Evolutionary conservation across 2,888 invertebrate genomes (phyloP), one percentile per base, ranked within the genome.

Genomic region (Ischnura elegans): DNA sequence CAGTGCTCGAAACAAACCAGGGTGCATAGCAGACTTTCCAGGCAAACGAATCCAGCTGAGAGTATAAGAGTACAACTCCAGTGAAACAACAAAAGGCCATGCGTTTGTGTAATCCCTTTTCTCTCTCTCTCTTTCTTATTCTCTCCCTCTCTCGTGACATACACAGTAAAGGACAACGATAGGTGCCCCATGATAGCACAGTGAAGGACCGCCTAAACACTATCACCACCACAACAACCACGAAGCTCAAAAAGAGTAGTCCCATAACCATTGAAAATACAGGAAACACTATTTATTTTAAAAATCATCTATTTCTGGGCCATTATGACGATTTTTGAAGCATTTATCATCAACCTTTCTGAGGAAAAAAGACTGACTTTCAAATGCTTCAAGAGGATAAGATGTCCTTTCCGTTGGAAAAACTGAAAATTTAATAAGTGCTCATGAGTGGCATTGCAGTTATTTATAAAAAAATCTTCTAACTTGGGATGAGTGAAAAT

Each of bases 1-100:
- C 90, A 90, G 90, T 90, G 90, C 90, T 90, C 90, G 90, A 90
- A 90, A 90, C 90, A 90, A 90, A 90, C 90, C 90, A 90, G 90
- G 90, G 90, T 90, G 90, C 90, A 90, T 55, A 90, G 90, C 90
- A 43, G n/a, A 61, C 90, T 90, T 61, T 61, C 90, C 90, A 90
- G 90, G 90, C 61, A 90, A 90, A 90, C 66, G 42, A 90, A 90
- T 90, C n/a, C 90, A 90, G 90, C 61, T 43, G 90, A 90, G 61
- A 90, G 61, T 66, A 61, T 61, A 90, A 66, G 16, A 25, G 55
- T 8, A 90, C 29, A 87, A 66, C n/a, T 45, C n/a, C n/a, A 76
- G 13, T 43, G 90, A 61, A 42, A 66, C 55, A 45, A 46, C 42
- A 21, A 90, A 43, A 90, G 61, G 42, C 61, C 87, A 87, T 87